Conservation (phyloP, 2,797 vertebrate species). For the Rhyacichthys aspro region DNA sequence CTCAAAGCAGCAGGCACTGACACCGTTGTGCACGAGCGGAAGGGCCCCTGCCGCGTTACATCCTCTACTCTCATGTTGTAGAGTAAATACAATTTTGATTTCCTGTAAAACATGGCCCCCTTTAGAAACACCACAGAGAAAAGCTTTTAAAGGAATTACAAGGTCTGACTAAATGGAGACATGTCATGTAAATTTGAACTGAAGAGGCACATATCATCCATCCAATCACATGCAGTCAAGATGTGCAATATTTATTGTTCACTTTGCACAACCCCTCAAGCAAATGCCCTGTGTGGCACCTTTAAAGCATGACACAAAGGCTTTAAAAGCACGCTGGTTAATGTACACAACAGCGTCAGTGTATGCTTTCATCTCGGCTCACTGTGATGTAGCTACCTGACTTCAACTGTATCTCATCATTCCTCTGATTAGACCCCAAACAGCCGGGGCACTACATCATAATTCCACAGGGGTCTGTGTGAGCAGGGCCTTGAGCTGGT, state of each 20-base stretch:
- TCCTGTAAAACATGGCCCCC: conserved; percentile 7
- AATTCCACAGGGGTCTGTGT: conserved; percentile 47
- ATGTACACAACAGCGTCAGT: conserved; percentile 27
- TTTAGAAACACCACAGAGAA: conserved; percentile 14
- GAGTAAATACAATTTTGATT: conserved; percentile 51
- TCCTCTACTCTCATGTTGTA: conserved; percentile 33
- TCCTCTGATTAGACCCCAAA: conserved; percentile 51
- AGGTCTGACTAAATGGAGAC: conserved; percentile 14
- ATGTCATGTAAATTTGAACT: conserved; percentile 36
- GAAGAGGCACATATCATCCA: conserved; percentile 13
- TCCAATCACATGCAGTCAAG: conserved; percentile 18
- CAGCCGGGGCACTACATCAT: conserved; percentile 48
- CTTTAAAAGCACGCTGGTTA: conserved; percentile 33
- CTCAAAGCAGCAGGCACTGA: conserved; percentile 33
- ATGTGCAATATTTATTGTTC: conserved; percentile 36
- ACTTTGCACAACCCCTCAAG: conserved; percentile 13
- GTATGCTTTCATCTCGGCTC: conserved; percentile 46
- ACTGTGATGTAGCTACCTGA: conserved; percentile 39
- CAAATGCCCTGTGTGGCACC: conserved; percentile 7
- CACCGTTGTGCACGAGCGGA: conserved; percentile 25
- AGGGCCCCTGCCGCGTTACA: conserved; percentile 38
- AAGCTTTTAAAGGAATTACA: conserved; percentile 27
- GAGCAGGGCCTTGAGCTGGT: conserved; percentile 59
- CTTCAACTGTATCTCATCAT: conserved; percentile 50
- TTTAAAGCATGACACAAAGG: background rate